A percentile compares a stretch with the other conserved stretches of the same genome.
Conservation (phyloP, 2,797 vertebrate genomes). For the Ceyx erithaca region DNA sequence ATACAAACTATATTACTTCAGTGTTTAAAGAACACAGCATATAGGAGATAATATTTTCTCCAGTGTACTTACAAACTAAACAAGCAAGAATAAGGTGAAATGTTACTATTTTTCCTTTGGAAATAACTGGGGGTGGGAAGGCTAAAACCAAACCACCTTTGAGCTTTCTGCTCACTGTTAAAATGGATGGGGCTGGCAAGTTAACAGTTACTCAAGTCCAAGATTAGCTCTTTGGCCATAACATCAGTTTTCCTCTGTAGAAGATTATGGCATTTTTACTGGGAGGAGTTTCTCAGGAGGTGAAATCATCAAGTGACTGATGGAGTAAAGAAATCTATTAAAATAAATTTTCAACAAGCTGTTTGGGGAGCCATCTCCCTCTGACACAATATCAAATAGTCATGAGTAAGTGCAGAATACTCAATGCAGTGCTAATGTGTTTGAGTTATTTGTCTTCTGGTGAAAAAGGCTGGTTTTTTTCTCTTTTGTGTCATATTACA, state of each 20-base stretch:
- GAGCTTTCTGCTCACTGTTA: no score
- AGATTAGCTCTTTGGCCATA: no score
- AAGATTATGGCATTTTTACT: background rate
- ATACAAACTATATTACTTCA: no score
- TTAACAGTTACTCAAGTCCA: no score
- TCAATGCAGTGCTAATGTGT: background rate
- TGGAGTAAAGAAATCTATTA: background rate
- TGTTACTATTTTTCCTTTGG: no score
- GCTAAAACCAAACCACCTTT: no score
- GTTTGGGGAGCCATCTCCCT: background rate
- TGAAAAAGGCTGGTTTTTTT: background rate
- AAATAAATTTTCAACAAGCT: background rate
- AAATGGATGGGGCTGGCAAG: no score
- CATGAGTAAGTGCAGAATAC: background rate
- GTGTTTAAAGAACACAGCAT: no score
- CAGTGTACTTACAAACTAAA: no score
- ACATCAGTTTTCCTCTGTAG: background rate
- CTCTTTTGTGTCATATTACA: background rate
- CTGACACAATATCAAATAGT: background rate
- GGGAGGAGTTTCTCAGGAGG: background rate
- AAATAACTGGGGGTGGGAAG: no score
- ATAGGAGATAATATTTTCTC: no score
- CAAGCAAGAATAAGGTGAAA: no score
- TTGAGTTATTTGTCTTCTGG: background rate
- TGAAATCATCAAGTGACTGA: background rate